Conservation (phyloP, 2,113 vertebrate genomes). For the Cathartes aura region DNA sequence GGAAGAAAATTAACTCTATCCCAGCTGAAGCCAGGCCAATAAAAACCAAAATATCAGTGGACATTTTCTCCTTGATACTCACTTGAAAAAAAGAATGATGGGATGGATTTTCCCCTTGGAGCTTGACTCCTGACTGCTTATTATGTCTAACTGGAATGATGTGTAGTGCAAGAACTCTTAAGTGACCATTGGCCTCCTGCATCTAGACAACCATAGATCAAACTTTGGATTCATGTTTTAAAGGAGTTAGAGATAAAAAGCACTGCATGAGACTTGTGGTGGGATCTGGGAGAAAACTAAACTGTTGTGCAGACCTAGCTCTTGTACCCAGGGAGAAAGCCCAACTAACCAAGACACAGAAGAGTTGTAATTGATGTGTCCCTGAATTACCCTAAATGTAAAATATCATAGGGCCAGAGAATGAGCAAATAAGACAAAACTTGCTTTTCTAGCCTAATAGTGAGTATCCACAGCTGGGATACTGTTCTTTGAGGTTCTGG, state of each 20-base stretch:
- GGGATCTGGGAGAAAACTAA: background rate
- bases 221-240: background rate
- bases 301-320: background rate
- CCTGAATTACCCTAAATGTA: background rate
- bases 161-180: background rate
- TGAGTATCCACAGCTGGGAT: background rate
- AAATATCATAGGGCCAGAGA: background rate
- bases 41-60: background rate
- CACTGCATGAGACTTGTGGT: background rate
- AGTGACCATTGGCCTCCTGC: background rate
- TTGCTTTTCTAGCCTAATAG: background rate
- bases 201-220: background rate
- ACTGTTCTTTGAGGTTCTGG: background rate
- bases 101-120: background rate
- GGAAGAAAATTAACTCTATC: too few relatives aligned
- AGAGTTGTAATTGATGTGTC: background rate
- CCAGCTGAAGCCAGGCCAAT: too few relatives aligned
- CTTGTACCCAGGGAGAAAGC: background rate
- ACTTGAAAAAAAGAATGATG: background rate
- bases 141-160: background rate
- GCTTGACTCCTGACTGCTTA: background rate
- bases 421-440: background rate
- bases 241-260: background rate
- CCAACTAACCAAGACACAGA: background rate
- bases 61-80: background rate